Evolutionary conservation across 2,113 vertebrate genomes (phyloP).

Genomic region (Porphyrio hochstetteri): DNA sequence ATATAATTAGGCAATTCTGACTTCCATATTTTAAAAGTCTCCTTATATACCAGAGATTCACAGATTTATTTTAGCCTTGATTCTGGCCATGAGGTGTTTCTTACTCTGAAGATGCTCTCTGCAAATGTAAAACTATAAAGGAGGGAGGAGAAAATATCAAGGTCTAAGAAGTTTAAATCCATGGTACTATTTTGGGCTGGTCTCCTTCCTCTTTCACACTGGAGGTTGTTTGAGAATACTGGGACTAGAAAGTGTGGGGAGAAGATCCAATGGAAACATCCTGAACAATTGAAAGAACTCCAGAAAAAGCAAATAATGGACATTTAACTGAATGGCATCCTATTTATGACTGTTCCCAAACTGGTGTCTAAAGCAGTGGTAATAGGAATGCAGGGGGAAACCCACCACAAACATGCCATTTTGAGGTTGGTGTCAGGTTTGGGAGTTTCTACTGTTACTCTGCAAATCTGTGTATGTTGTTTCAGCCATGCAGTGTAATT

Average conservation of each 20-base stretch:
- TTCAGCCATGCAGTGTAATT: background rate
- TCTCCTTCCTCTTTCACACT: background rate
- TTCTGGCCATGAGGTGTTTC: background rate
- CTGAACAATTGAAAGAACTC: background rate
- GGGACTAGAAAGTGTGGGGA: background rate
- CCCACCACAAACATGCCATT: background rate
- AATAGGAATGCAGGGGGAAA: background rate
- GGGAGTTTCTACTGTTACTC: background rate
- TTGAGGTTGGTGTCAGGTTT: background rate
- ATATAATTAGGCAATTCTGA: background rate
- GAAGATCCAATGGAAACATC: background rate
- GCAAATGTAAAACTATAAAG: background rate
- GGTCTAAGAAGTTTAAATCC: background rate
- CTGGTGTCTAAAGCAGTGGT: background rate
- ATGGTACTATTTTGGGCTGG: background rate
- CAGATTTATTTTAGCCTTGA: background rate
- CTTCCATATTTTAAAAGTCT: background rate
- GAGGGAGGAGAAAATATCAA: background rate
- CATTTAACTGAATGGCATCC: background rate
- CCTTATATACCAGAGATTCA: background rate
- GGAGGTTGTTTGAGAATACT: background rate
- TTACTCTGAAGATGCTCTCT: background rate
- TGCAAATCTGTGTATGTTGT: background rate
- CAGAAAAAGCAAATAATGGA: background rate
- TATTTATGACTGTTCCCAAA: fast-evolving